A percentile compares a stretch with the other conserved stretches of the same genome.
phyloP scores from a whole-genome alignment of 1,140 invertebrate species.

The Bicyclus anynana region DNA sequence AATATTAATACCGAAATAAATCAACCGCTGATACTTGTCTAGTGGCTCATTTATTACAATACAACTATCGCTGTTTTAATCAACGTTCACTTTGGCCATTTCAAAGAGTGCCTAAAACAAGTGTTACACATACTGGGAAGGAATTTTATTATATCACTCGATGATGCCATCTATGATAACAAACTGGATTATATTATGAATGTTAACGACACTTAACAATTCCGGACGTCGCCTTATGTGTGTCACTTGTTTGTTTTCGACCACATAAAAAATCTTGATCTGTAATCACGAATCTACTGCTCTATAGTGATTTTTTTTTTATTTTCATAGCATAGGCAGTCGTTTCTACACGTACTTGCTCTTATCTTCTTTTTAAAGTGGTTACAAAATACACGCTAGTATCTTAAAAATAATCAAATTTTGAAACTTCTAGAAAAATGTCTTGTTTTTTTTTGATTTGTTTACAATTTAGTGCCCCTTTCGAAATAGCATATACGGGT shows the following conservation, averaged over 20 bases:
- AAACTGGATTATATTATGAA: slow-evolving; percentile 19
- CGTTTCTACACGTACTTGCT: too few species aligned
- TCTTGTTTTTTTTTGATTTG: too few species aligned
- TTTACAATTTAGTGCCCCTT: too few species aligned
- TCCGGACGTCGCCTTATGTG: neutral
- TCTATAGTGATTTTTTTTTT: neutral
- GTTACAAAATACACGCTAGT: too few species aligned
- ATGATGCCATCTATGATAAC: slow-evolving; percentile 36
- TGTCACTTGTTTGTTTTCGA: neutral
- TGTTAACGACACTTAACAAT: slow-evolving; percentile 19
- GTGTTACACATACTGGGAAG: slow-evolving; percentile 19
- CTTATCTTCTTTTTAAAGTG: too few species aligned
- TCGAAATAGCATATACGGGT: too few species aligned
- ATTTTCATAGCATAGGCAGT: neutral
- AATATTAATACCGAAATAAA: slow-evolving; percentile 7
- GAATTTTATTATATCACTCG: slow-evolving; percentile 32
- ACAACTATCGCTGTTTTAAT: slow-evolving; percentile 5
- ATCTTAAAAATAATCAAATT: too few species aligned
- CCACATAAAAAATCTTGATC: neutral
- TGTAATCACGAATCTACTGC: neutral
- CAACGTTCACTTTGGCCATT: slow-evolving; percentile 4
- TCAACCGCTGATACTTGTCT: slow-evolving; percentile 1
- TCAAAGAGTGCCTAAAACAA: slow-evolving; percentile 11
- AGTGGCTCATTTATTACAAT: slow-evolving; percentile 10
- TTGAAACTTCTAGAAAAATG: too few species aligned